Evolutionary conservation across 2,113 vertebrate species (phyloP).

Genomic region (Centropus bengalensis): DNA sequence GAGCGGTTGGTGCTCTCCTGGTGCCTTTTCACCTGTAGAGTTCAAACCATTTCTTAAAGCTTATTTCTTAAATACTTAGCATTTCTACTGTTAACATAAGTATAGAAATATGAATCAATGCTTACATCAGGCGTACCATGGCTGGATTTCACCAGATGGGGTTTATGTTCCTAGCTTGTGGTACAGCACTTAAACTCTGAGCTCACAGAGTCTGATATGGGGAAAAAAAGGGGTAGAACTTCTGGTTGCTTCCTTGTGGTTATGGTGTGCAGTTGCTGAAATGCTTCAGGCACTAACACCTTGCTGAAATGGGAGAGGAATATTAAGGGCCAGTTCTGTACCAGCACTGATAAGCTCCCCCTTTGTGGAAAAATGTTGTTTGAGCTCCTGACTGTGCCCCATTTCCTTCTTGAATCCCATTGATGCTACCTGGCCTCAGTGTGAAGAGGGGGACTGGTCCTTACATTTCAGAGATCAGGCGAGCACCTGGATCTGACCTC

Average conservation of each 20-base stretch:
- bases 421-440: background rate
- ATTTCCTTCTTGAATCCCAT: background rate
- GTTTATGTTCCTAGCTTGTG: background rate
- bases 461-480: background rate
- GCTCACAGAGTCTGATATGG: background rate
- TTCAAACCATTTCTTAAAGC: background rate
- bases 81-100: background rate
- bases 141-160: background rate
- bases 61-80: background rate
- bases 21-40: background rate
- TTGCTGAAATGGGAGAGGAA: background rate
- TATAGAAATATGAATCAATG: background rate
- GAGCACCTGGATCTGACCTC: background rate
- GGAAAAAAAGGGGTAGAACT: background rate
- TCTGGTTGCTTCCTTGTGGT: background rate
- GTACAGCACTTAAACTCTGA: background rate
- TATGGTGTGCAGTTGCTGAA: background rate
- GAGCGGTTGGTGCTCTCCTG: background rate
- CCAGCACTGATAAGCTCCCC: background rate
- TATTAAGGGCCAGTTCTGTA: background rate
- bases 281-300: background rate
- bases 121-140: rapidly evolving
- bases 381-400: background rate
- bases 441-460: rapidly evolving
- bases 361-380: background rate